Evolutionary conservation across 2,113 vertebrate genomes (phyloP), one percentile per base, ranked within the genome.

Genomic region (Hylia prasina): DNA sequence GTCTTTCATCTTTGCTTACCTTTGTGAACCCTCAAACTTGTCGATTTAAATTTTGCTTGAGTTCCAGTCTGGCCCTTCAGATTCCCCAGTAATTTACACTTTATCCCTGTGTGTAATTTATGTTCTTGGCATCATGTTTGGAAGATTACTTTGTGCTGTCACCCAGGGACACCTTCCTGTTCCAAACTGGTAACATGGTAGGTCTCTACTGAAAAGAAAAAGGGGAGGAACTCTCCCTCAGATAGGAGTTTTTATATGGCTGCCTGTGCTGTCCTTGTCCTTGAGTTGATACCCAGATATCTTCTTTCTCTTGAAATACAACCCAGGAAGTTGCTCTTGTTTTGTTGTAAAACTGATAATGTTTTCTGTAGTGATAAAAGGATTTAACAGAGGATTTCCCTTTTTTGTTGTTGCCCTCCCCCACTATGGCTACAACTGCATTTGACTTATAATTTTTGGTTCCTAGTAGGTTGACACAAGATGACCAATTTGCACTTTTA

Each of bases 41-140:
- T 68, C 94, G 92, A 95, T 96, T 97, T 97, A 94, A 96, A 91
- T 81, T 95, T 95, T 96, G 50, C 66, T 96, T 95, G 92, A 92
- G 79, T 90, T 90, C 76, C 75, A 90, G 0, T 57, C 70, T 95
- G 50, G 17, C 54, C 77, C 66, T 96, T 84, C 77, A 93, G 79
- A 96, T 93, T 95, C 82, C 51, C 69, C 35, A 72, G 92, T 97
- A 96, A 96, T 92, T 96, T 95, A 89, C 51, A 80, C 72, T 90
- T 61, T 88, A 87, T 64, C 30, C 37, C 82, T 93, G 57, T 50
- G 33, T 51, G 14, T 37, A 37, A 77, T 68, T 44, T 51, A 37
- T 4, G 4, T 42, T 60, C 53, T 90, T 61, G 63, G 50, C 68
- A 64, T 72, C 45, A 28, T 71, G 66, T 96, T 90, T 91, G 91